Evolutionary conservation across 2,797 vertebrate species (phyloP).

Genomic region (Harpagifer antarcticus): DNA sequence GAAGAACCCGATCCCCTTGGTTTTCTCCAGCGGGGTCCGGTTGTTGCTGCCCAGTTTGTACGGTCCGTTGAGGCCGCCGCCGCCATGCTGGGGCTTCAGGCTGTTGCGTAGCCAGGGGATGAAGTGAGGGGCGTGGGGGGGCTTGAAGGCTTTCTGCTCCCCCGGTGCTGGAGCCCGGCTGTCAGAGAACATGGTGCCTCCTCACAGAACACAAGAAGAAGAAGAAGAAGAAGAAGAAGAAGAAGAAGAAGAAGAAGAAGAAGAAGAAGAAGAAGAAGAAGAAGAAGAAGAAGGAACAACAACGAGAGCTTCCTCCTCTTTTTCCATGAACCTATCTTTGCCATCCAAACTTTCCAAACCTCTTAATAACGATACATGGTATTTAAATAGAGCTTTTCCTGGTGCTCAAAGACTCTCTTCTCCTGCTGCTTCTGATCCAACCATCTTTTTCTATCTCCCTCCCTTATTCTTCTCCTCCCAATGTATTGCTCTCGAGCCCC

Average conservation of each 20-base stretch:
- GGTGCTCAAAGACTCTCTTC: constrained; percentile 55
- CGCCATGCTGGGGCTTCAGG: constrained; percentile 73
- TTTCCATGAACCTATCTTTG: constrained; percentile 74
- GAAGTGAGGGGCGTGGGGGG: constrained; percentile 69
- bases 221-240: constrained; percentile 59
- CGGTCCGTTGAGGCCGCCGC: constrained; percentile 68
- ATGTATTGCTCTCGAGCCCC: constrained; percentile 65
- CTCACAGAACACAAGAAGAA: constrained; percentile 54
- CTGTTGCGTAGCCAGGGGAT: constrained; percentile 81
- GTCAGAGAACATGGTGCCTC: constrained; percentile 82
- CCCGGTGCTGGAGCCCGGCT: constrained; percentile 68
- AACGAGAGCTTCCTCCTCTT: constrained; percentile 68
- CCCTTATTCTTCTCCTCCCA: constrained; percentile 51
- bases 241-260: constrained; percentile 50
- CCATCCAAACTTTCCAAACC: constrained; percentile 61
- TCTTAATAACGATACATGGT: constrained; percentile 4
- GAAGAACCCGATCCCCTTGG: constrained; percentile 75
- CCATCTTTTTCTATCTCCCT: constrained; percentile 35
- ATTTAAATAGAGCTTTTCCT: constrained; percentile 12
- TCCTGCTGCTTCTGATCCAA: constrained; percentile 51
- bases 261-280: constrained; percentile 63
- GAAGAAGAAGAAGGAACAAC: constrained; percentile 18
- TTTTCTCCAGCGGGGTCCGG: constrained; percentile 66
- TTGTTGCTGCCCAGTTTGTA: constrained; percentile 66
- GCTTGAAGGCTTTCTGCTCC: constrained; percentile 76